Evolutionary conservation across 2,888 invertebrate species (phyloP).

Genomic region (Poecilus cupreus): DNA sequence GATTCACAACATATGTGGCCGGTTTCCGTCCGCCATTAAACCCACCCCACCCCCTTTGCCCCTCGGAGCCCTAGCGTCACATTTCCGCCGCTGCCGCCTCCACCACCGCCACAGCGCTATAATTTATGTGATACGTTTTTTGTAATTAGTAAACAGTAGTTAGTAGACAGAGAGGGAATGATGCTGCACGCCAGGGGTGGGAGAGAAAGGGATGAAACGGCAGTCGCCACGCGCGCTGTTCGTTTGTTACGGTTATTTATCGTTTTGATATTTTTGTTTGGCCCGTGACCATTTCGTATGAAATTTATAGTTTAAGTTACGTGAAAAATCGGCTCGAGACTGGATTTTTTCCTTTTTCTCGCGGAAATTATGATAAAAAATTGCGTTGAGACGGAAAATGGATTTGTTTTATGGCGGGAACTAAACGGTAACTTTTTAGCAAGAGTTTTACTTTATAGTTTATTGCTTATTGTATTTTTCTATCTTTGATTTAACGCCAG

Average conservation of each 20-base stretch:
- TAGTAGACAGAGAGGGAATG: slow-evolving; percentile 60
- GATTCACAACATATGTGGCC: slow-evolving; percentile 70
- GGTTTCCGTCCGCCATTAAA: slow-evolving; percentile 68
- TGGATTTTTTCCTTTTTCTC: slow-evolving; percentile 31
- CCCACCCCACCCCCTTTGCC: slow-evolving; percentile 61
- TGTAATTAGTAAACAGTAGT: slow-evolving; percentile 65
- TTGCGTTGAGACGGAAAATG: slow-evolving; percentile 32
- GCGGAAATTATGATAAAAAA: slow-evolving; percentile 42
- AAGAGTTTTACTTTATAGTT: not conserved
- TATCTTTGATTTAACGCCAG: not conserved
- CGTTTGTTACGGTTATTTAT: slow-evolving; percentile 56
- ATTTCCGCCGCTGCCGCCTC: slow-evolving; percentile 64
- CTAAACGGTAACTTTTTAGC: slow-evolving; percentile 23
- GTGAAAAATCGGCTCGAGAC: slow-evolving; percentile 37
- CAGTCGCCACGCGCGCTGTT: slow-evolving; percentile 29
- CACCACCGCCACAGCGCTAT: slow-evolving; percentile 60
- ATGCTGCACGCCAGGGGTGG: not conserved
- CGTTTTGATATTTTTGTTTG: slow-evolving; percentile 57
- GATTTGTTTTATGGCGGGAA: slow-evolving; percentile 23
- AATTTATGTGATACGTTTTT: slow-evolving; percentile 67
- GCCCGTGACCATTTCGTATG: slow-evolving; percentile 42
- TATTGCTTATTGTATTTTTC: not conserved
- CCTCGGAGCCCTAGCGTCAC: slow-evolving; percentile 59
- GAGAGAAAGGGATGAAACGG: not conserved
- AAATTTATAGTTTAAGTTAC: slow-evolving; percentile 57